Evolutionary conservation across 2,888 invertebrate species (phyloP).

Genomic region (Eudasyphora cyanicolor): DNA sequence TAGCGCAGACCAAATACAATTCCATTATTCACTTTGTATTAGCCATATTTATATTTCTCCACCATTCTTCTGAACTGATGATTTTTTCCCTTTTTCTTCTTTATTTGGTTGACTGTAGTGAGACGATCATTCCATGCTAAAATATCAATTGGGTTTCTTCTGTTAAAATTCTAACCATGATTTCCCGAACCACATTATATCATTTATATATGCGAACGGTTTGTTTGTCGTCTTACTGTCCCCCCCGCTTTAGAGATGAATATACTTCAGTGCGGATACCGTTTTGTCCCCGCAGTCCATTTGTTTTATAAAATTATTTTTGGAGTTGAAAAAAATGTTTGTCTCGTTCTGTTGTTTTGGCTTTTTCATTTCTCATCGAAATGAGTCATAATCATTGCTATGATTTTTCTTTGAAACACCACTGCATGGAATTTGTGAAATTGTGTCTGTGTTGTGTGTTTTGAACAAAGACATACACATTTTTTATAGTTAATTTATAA

Average conservation of each 20-base stretch:
- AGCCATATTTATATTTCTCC: not conserved
- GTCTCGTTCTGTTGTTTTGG: not conserved
- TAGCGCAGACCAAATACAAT: not conserved
- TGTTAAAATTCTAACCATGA: not conserved
- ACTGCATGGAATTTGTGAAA: not conserved
- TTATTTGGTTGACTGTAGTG: too few relatives aligned
- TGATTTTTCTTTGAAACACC: not conserved
- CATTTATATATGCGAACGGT: too few relatives aligned
- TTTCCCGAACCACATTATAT: too few relatives aligned
- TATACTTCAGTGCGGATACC: not conserved
- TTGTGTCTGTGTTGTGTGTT: not conserved
- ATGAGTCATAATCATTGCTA: slow-evolving; percentile 15
- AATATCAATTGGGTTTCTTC: not conserved
- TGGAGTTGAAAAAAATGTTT: not conserved
- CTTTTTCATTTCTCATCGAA: not conserved
- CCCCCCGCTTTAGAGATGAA: too few relatives aligned
- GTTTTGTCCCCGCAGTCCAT: not conserved
- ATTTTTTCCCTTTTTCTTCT: not conserved
- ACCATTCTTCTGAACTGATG: not conserved
- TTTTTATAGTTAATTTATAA: not conserved
- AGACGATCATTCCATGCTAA: not conserved
- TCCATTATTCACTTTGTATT: not conserved
- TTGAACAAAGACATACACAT: not conserved
- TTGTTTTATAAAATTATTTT: not conserved
- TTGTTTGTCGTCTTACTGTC: too few relatives aligned